Conservation (phyloP, 2,888 invertebrate species). For the Nemotelus pantherinus region DNA sequence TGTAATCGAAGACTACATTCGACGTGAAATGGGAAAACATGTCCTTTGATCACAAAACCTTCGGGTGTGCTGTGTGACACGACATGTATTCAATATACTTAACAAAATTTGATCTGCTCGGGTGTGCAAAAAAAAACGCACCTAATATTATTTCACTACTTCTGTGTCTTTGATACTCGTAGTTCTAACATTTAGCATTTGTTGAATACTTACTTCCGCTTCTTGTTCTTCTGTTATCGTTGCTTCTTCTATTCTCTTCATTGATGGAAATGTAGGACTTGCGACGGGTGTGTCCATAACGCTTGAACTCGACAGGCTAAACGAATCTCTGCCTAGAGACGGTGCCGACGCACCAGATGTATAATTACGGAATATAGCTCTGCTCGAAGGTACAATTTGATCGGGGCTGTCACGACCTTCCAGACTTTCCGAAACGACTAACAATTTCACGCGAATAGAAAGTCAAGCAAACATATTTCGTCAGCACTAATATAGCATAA, state of each 20-base stretch:
- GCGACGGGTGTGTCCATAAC: slow-evolving; percentile 55
- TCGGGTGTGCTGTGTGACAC: too few relatives aligned
- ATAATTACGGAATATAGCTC: slow-evolving; percentile 48
- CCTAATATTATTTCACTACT: too few relatives aligned
- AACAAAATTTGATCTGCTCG: too few relatives aligned
- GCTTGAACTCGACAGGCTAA: slow-evolving; percentile 51
- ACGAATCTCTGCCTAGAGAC: slow-evolving; percentile 51
- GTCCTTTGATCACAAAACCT: too few relatives aligned
- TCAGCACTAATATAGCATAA: too few relatives aligned
- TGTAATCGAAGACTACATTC: too few relatives aligned
- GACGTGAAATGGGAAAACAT: too few relatives aligned
- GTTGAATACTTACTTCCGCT: slow-evolving; percentile 8
- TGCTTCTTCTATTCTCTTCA: slow-evolving; percentile 39
- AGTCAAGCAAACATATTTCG: not conserved
- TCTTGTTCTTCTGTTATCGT: slow-evolving; percentile 19
- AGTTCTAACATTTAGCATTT: too few relatives aligned
- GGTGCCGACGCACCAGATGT: slow-evolving; percentile 53
- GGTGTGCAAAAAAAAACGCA: too few relatives aligned
- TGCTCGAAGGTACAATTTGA: slow-evolving; percentile 53
- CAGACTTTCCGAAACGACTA: slow-evolving; percentile 46
- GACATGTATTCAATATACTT: too few relatives aligned
- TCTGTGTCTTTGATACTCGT: too few relatives aligned
- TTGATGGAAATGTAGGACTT: slow-evolving; percentile 48
- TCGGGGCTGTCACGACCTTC: slow-evolving; percentile 53
- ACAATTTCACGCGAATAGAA: not conserved